These are phyloP conservation scores for Platysternon megacephalum DNA, from an alignment of 2,113 vertebrate genomes.

Conservation along the genomic window DNA sequence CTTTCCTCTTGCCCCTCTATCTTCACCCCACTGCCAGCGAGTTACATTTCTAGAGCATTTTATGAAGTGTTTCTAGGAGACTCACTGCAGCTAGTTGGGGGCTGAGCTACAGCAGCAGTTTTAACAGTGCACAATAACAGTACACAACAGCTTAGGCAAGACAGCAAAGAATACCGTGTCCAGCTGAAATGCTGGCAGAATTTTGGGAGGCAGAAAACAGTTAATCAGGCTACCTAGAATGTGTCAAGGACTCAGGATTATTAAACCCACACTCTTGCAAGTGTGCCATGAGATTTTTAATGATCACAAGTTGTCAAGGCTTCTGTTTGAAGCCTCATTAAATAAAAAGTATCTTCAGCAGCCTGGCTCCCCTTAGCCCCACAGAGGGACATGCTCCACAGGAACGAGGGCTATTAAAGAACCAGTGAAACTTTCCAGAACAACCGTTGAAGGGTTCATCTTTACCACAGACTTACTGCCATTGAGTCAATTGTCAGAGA, in stretches of 20 bases:
- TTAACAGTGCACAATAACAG: neutral
- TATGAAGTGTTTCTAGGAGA: neutral
- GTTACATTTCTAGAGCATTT: neutral
- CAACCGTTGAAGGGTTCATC: neutral
- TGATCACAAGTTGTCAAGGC: neutral
- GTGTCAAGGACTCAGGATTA: neutral
- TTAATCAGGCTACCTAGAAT: neutral
- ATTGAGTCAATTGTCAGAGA: neutral
- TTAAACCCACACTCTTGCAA: neutral
- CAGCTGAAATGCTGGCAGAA: neutral
- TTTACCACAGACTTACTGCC: neutral
- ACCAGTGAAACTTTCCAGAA: neutral
- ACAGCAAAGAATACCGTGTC: neutral
- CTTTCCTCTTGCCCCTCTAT: neutral
- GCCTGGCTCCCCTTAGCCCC: neutral
- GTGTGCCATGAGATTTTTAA: neutral
- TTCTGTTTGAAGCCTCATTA: neutral
- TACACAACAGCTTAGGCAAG: neutral
- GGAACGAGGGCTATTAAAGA: neutral
- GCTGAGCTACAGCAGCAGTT: neutral
- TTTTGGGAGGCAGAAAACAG: neutral
- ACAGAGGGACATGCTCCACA: neutral
- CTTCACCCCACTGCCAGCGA: neutral
- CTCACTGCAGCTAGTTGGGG: no score
- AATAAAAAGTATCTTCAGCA: neutral